These are phyloP conservation scores for Onychostoma macrolepis DNA, from an alignment of 2,113 vertebrate species.

Conservation along the genomic window DNA sequence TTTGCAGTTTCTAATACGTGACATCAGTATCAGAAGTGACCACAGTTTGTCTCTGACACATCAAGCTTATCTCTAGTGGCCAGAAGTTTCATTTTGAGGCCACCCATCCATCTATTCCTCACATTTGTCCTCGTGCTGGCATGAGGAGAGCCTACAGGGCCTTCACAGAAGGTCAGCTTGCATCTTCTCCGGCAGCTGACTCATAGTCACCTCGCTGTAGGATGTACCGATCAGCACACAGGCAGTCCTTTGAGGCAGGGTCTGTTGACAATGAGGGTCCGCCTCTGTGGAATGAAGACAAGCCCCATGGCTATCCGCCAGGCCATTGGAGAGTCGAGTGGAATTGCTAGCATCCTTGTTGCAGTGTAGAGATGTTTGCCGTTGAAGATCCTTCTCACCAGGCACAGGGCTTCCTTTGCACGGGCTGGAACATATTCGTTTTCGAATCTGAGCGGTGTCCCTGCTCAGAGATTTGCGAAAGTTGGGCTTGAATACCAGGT, in stretches of 20 bases:
- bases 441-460: conserved; percentile 46
- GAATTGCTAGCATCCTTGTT: conserved; percentile 50
- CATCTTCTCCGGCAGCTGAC: conserved; percentile 54
- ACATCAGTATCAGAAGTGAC: neutral
- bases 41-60: conserved; percentile 6
- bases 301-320: conserved; percentile 41
- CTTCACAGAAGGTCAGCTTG: conserved; percentile 47
- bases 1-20: neutral
- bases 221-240: conserved; percentile 40
- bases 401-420: conserved; percentile 39
- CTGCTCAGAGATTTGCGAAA: conserved; percentile 68
- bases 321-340: conserved; percentile 49
- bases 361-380: conserved; percentile 24
- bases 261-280: neutral
- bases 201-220: conserved; percentile 51
- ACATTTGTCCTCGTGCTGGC: neutral
- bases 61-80: neutral
- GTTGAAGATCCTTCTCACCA: neutral
- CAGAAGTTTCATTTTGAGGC: neutral
- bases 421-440: conserved; percentile 38
- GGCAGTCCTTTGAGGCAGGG: conserved; percentile 44
- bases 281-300: conserved; percentile 46
- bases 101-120: neutral
- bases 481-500: conserved; percentile 76
- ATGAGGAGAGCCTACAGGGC: neutral